Evolutionary conservation across 2,113 vertebrate genomes (phyloP).

Genomic region (Brachyhypopomus gauderio): DNA sequence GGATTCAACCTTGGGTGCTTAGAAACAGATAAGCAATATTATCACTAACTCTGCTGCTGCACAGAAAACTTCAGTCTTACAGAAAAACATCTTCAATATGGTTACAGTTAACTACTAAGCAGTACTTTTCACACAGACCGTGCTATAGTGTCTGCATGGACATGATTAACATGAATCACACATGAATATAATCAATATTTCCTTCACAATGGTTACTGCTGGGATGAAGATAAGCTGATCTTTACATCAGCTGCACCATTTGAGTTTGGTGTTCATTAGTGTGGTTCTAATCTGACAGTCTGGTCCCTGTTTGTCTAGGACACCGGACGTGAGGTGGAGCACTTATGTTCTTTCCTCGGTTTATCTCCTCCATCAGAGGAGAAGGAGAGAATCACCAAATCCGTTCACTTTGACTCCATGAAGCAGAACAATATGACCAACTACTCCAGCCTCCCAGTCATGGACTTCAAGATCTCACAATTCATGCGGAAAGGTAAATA

Average conservation of each 20-base stretch:
- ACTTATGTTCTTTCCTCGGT: conserved; percentile 74
- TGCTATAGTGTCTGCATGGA: too few species aligned
- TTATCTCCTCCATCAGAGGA: conserved; percentile 63
- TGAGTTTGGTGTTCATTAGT: not conserved
- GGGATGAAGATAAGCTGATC: not conserved
- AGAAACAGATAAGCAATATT: too few species aligned
- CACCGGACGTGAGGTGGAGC: conserved; percentile 63
- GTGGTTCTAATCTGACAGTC: conserved; percentile 27
- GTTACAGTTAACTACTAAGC: too few species aligned
- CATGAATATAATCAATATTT: too few species aligned
- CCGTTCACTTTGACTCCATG: conserved; percentile 73
- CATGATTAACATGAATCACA: too few species aligned
- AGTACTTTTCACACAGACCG: too few species aligned
- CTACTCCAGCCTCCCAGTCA: conserved; percentile 55
- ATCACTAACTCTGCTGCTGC: too few species aligned
- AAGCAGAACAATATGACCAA: conserved; percentile 72
- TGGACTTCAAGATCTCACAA: conserved; percentile 58
- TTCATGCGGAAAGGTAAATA: conserved; percentile 66
- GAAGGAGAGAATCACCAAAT: conserved; percentile 63
- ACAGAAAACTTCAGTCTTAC: too few species aligned
- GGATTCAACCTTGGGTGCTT: too few species aligned
- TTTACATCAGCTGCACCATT: too few species aligned
- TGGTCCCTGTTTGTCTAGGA: conserved; percentile 63
- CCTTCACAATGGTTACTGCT: too few species aligned
- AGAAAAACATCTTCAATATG: too few species aligned